Conservation (phyloP, 2,888 invertebrate species). For the Eupithecia exiguata region DNA sequence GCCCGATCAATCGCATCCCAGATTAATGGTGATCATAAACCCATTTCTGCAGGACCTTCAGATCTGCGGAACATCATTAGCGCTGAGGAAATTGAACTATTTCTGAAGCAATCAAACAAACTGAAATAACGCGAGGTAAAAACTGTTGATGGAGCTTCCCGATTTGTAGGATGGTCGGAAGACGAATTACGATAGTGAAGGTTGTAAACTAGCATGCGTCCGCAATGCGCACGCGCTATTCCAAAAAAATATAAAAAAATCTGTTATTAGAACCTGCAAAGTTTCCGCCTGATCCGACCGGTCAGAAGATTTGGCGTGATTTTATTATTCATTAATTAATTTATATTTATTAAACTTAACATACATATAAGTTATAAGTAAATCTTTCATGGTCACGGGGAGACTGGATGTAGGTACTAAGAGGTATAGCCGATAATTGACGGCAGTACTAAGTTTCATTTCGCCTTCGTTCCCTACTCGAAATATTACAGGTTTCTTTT, state of each 20-base stretch:
- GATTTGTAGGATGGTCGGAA: neutral
- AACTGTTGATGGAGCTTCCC: constrained; percentile 22
- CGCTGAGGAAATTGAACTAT: constrained; percentile 32
- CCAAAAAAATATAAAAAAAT: neutral
- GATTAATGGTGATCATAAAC: constrained; percentile 61
- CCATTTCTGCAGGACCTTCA: constrained; percentile 59
- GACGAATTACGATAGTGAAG: neutral
- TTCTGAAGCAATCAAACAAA: constrained; percentile 31
- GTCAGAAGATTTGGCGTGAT: no score
- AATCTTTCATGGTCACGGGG: no score
- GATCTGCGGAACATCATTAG: constrained; percentile 37
- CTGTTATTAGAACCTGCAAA: no score
- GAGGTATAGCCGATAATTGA: no score
- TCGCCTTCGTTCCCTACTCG: no score
- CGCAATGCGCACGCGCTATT: neutral
- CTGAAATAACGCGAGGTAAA: constrained; percentile 20
- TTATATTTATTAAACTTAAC: no score
- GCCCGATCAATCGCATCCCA: constrained; percentile 31
- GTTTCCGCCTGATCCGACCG: no score
- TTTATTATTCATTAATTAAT: no score
- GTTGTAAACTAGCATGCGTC: neutral
- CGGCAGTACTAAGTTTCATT: no score
- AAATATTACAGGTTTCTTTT: no score
- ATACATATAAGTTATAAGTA: no score
- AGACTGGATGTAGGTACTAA: no score